Conservation (phyloP, 2,797 vertebrate genomes). For the Pyrocephalus nanus region DNA sequence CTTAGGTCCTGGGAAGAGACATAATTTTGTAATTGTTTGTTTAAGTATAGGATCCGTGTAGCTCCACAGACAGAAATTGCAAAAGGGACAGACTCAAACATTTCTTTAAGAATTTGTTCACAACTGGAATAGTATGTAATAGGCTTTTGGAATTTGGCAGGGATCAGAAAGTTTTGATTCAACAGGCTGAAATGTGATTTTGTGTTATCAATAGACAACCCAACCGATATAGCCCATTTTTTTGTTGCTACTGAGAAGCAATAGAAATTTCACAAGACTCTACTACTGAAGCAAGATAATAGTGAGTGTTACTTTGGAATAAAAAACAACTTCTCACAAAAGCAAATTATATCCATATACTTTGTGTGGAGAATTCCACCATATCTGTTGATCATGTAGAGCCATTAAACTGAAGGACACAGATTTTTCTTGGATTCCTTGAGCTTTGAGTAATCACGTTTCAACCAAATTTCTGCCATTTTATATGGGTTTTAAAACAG, state of each 20-base stretch:
- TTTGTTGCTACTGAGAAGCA: neutral
- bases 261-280: neutral
- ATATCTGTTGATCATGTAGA: neutral
- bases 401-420: neutral
- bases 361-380: neutral
- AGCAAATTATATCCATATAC: rapidly evolving
- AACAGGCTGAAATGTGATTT: neutral
- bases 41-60: neutral
- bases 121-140: neutral
- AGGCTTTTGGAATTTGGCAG: neutral
- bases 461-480: neutral
- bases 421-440: neutral
- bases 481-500: neutral
- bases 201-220: neutral
- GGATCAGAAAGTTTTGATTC: neutral
- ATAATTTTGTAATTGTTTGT: neutral
- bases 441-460: neutral
- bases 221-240: neutral
- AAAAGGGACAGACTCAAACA: neutral
- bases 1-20: neutral
- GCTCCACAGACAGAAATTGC: neutral
- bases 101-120: neutral
- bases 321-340: neutral
- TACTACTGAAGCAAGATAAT: neutral
- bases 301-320: neutral